phyloP scores from a whole-genome alignment of 2,888 invertebrate species.

The Aporophyla lueneburgensis region DNA sequence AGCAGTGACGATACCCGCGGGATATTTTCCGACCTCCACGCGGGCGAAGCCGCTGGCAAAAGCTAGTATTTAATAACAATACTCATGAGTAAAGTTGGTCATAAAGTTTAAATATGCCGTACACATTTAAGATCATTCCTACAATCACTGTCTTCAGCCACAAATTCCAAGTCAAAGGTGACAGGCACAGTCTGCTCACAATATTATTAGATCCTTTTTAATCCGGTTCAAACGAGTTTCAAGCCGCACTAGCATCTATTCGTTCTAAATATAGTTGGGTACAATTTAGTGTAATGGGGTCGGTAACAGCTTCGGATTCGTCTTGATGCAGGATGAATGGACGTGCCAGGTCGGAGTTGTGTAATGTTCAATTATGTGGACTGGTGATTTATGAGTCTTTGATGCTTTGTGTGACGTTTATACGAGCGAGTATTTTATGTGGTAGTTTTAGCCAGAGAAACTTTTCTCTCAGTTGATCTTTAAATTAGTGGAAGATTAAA shows the following conservation, averaged over 20 bases:
- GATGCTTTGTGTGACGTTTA: conserved; percentile 25
- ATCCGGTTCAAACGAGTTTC: conserved; percentile 53
- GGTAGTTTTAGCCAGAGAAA: neutral
- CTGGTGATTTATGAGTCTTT: conserved; percentile 38
- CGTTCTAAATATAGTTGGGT: conserved; percentile 70
- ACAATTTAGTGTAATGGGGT: conserved; percentile 68
- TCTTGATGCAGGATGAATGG: conserved; percentile 55
- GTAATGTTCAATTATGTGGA: conserved; percentile 38
- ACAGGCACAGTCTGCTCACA: conserved; percentile 34
- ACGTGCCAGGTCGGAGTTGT: conserved; percentile 39
- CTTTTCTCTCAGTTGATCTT: neutral
- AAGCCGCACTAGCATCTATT: conserved; percentile 39
- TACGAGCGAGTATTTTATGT: neutral
- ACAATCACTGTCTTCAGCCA: too few relatives aligned
- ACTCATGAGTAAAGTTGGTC: too few relatives aligned
- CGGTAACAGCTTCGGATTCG: conserved; percentile 57
- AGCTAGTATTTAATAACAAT: too few relatives aligned
- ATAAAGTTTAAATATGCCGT: too few relatives aligned
- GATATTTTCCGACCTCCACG: too few relatives aligned
- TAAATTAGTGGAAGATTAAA: too few relatives aligned
- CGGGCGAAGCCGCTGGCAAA: too few relatives aligned
- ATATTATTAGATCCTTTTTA: conserved; percentile 50
- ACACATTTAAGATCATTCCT: too few relatives aligned
- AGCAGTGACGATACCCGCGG: too few relatives aligned
- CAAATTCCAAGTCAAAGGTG: conserved; percentile 38